Evolutionary conservation across 2,797 vertebrate species (phyloP).

Genomic region (Australoheros facetus): DNA sequence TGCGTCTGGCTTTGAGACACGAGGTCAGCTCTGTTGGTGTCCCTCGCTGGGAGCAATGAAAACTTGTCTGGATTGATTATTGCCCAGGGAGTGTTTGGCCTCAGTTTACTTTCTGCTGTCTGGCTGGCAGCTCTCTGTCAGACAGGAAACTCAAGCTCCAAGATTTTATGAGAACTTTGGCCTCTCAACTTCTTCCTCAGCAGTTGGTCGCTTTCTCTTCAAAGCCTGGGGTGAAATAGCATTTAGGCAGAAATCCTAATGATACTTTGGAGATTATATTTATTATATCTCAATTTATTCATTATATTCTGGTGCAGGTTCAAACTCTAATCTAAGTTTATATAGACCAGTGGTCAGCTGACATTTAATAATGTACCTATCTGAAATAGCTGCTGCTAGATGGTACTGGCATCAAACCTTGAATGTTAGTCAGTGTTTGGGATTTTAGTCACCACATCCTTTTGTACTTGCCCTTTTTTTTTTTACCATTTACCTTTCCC

Average conservation of each 20-base stretch:
- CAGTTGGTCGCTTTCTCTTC: not conserved
- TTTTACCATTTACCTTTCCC: not conserved
- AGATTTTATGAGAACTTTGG: slow-evolving; percentile 44
- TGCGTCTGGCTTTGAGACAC: slow-evolving; percentile 47
- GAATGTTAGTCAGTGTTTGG: not conserved
- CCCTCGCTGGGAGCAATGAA: slow-evolving; percentile 49
- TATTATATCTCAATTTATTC: not conserved
- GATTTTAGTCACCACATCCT: not conserved
- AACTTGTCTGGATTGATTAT: slow-evolving; percentile 66
- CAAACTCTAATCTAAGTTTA: not conserved
- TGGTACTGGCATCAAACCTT: not conserved
- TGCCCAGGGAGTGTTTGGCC: slow-evolving; percentile 55
- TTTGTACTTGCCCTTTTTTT: not conserved
- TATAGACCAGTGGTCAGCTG: not conserved
- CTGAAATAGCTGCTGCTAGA: not conserved
- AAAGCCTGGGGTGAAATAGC: not conserved
- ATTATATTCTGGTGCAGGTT: not conserved
- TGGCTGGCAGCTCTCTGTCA: slow-evolving; percentile 14
- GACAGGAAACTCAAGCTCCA: slow-evolving; percentile 40
- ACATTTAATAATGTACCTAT: not conserved
- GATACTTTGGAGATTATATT: not conserved
- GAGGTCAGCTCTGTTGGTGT: slow-evolving; percentile 58
- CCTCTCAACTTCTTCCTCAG: slow-evolving; percentile 6
- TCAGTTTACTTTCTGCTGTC: slow-evolving; percentile 46
- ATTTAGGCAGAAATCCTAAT: not conserved